Evolutionary conservation across 2,797 vertebrate genomes (phyloP), one percentile per base, ranked within the genome.

Genomic region (Platalea minor): DNA sequence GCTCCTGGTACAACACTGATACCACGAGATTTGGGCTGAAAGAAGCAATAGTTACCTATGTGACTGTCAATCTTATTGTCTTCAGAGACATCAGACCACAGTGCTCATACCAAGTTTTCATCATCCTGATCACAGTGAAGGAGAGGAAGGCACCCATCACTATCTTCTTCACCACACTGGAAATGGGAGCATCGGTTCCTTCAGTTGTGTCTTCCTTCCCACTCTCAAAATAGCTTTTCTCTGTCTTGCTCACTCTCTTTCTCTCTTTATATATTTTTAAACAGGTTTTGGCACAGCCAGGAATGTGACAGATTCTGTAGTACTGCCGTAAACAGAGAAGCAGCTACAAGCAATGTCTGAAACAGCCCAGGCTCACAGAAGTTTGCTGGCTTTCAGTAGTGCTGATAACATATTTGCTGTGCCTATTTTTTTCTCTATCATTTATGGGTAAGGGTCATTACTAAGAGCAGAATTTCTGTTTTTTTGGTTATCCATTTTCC

Each of bases 61-160:
- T 70, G 48, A 45, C 16, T 65, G 11, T 53, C 60, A 23, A 31
- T 31, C 39, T 74, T 9, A 9, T 11, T 57, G 17, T 43, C 41
- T 69, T 85, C 59, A 81, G 45, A 88, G 53, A 19, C 11, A 77
- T 28, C 1, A 7, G 24, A 17, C 13, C 8, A 31, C 14, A 37
- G 26, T 8, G 11, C 6, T 93, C 0, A 0, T 29, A 50, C 9
- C 5, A 37, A 37, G 3, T 18, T 57, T 45, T 61, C 26, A 20
- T 14, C 17, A 25, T 35, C 20, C 37, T 65, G n/a, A n/a, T 57
- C 7, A 25, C 35, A 45, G 29, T 2, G 31, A 74, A 57, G 51
- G 8, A 82, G 18, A 70, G 4, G 24, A 81, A 39, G 25, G 45
- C 9, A 43, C 39, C 31, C 50, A 37, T 17, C 85, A 31, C 0